Base-by-base conservation (phyloP, 2,888 invertebrate genomes). In the Drosophila macrospina region DNA sequence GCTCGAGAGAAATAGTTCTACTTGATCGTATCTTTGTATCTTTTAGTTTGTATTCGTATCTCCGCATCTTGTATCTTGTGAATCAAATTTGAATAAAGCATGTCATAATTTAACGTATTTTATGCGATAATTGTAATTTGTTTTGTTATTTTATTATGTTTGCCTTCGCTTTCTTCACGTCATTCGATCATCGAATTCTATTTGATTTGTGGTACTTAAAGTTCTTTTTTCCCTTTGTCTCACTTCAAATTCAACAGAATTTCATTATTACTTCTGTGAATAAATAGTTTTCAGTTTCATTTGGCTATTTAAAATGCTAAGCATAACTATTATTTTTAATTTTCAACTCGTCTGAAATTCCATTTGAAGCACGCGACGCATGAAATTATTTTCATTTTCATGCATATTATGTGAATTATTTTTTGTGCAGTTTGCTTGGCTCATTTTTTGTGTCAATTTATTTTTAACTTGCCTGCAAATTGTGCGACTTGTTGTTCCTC, bases 1-100 rank as follows among this genome's bases (percentile, higher is more conserved):
- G 39, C 60, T 45, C 37, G 6, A 39, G 11, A 54, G 44, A 54
- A 45, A 52, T 69, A 42, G 44, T 45, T 74, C 59, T 64, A 61
- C n/a, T n/a, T n/a, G n/a, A n/a, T n/a, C n/a, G n/a, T n/a, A n/a
- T 60, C 74, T 55, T 65, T 75, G 69, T 72, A 72, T 72, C 54
- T 72, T 56, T 55, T 15, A 47, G 50, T 66, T 36, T 44, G 34
- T 5, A 4, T 24, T 30, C 10, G 5, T 57, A 48, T 48, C 50
- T 59, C 52, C 60, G 44, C 30, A 60, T 56, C 44, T 59, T 66
- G 30, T 67, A 51, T 44, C 42, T 57, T 47, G 42, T 60, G 32
- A 57, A 34, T 5, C 42, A 20, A 52, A 56, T 41, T 51, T 30
- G 28, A 36, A 55, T 47, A 32, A 11, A 51, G 26, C 47, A 59